Base-by-base conservation (phyloP, 2,888 invertebrate species). In the Anorthoa munda region DNA sequence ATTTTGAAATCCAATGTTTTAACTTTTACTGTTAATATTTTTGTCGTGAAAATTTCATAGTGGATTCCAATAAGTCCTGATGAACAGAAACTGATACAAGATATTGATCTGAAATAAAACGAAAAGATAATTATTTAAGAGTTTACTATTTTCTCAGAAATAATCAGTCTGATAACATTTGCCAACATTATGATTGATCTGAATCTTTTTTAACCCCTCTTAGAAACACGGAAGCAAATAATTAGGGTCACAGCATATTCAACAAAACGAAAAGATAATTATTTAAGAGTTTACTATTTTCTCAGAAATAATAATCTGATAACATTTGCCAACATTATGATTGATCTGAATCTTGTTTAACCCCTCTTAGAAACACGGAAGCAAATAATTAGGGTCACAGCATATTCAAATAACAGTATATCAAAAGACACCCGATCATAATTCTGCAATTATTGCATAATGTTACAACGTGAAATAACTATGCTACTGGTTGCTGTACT, bases 391-490 rank as follows among this genome's bases (percentile, higher is more conserved):
- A 59, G 7, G 51, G 21, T 0, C 75, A 51, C 48, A 53, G 4
- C 9, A 21, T 51, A 64, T 55, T 55, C 12, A 81, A 77, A 81
- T 59, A 50, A 74, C 13, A 23, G 46, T 53, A 15, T 5, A 60
- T 68, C 59, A 51, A 56, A 81, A 67, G 50, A 64, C 26, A 65
- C 59, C 18, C 53, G 53, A 80, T 53, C 18, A 74, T 80, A 81
- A 81, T 51, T 68, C 46, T 31, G 61, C 45, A 78, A 55, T 67
- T 61, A 72, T 84, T 86, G 61, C 73, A 71, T 77, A 82, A 79
- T 66, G 9, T 66, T 51, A 51, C 46, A 79, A 51, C 55, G 13
- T 55, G 64, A 60, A 46, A 72, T 59, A 64, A 79, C 46, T 70
- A 55, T 61, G 72, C 74, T 70, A 84, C 85, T 75, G 73, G 78